phyloP scores from a whole-genome alignment of 30 jellyfish, hydroid and myxozoan genomes.

The Cassiopea andromeda region DNA sequence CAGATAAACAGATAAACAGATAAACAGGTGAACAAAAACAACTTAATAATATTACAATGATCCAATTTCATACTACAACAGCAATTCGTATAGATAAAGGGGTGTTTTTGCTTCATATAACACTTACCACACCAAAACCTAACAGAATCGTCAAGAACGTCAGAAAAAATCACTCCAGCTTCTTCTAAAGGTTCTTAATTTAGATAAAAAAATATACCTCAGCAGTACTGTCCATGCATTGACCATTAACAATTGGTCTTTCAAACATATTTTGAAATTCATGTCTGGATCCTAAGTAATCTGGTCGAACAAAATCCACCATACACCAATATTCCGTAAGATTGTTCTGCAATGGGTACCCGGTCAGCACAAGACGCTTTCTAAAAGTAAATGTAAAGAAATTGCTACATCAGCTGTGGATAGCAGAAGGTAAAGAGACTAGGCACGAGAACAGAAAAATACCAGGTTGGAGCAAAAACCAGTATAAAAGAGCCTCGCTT shows the following conservation, averaged over 20 bases:
- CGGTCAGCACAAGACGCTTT: slow-evolving; percentile 93
- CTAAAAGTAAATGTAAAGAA: slow-evolving; percentile 19
- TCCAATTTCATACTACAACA: too few relatives aligned
- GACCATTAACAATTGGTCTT: slow-evolving; percentile 97
- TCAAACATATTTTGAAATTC: slow-evolving; percentile 96
- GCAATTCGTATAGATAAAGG: too few relatives aligned
- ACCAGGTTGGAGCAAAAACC: too few relatives aligned
- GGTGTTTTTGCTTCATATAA: too few relatives aligned
- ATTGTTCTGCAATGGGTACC: slow-evolving; percentile 95
- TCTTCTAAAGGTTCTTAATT: neutral
- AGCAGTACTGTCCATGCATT: slow-evolving; percentile 90
- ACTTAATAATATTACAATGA: too few relatives aligned
- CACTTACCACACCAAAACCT: too few relatives aligned
- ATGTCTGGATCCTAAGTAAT: slow-evolving; percentile 89
- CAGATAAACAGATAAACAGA: neutral
- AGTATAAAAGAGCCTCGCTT: too few relatives aligned
- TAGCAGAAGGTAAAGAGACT: neutral
- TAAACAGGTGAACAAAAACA: neutral
- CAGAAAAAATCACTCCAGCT: neutral
- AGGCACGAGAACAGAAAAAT: neutral
- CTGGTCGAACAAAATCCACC: slow-evolving; percentile 98
- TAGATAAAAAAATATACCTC: slow-evolving; percentile 25
- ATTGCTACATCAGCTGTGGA: neutral
- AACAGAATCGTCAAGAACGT: too few relatives aligned
- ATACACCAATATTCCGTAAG: slow-evolving; percentile 97